A percentile compares a stretch with the other conserved stretches of the same genome.
Conservation (phyloP, 2,888 invertebrate genomes). For the Luperina testacea region DNA sequence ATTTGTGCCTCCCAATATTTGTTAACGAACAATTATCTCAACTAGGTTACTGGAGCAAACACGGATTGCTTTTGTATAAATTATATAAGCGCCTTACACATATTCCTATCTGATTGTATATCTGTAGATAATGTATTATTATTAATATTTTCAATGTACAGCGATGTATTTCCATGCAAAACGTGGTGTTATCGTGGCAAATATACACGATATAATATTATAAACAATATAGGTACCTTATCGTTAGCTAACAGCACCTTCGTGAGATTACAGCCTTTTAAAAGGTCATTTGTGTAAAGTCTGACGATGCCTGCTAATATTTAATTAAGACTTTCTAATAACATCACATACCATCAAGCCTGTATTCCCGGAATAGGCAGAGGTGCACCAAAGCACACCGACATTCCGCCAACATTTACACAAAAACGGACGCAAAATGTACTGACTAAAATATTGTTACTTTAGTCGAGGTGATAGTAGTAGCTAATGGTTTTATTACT, state of each 20-base stretch:
- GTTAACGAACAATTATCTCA: background rate
- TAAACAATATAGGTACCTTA: constrained; percentile 48
- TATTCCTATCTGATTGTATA: constrained; percentile 30
- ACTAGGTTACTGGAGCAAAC: constrained; percentile 34
- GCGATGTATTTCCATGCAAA: constrained; percentile 44
- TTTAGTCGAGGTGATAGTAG: too few species aligned
- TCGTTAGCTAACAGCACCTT: constrained; percentile 54
- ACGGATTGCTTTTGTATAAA: constrained; percentile 9
- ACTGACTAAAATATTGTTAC: too few species aligned
- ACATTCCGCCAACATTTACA: too few species aligned
- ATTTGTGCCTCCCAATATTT: background rate
- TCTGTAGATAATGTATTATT: constrained; percentile 40
- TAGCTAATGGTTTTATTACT: too few species aligned
- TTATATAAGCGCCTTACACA: constrained; percentile 20
- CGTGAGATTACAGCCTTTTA: constrained; percentile 39
- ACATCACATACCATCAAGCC: background rate
- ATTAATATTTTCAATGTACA: constrained; percentile 40
- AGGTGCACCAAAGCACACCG: too few species aligned
- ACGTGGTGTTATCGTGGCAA: constrained; percentile 48
- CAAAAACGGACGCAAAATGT: too few species aligned
- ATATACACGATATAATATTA: constrained; percentile 30
- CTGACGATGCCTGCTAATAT: constrained; percentile 1
- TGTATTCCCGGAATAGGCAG: background rate
- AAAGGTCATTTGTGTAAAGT: constrained; percentile 23
- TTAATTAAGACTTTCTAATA: background rate